Base-by-base conservation (phyloP, 2,113 vertebrate species). In the Bos indicus region DNA sequence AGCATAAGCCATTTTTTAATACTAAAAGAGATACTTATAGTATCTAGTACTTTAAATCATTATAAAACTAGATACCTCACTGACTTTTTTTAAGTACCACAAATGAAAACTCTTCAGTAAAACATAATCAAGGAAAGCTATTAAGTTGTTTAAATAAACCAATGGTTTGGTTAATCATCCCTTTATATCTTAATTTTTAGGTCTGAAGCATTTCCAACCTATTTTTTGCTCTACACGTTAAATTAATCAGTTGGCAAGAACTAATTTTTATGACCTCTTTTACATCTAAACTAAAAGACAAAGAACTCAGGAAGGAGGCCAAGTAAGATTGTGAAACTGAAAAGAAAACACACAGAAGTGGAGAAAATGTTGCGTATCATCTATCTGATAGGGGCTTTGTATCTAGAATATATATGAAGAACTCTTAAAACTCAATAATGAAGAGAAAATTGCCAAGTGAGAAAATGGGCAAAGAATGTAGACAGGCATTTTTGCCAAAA, bases 251-350 rank as follows among this genome's bases (percentile, higher is more conserved):
- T 89, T 91, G 97, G 56, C 83, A 93, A 97, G 91, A 89, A 96
- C 87, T 93, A 67, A 88, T 93, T 97, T 92, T 95, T 95, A 95
- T 95, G 97, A 95, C 88, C 91, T 87, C 90, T 91, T 97, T 97
- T 94, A 96, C 48, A 86, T 78, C 84, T 96, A 92, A 97, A 92
- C 54, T 85, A 94, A 96, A 84, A 93, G 67, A 95, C 57, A 97
- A 97, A 90, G 67, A 97, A 91, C 57, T 71, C 78, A 97, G 91
- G 54, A 95, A 96, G 59, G 96, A 96, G 56, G 87, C 30, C 94
- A 97, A 82, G 40, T 93, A 51, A 77, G n/a, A 95, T 6, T 92
- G n/a, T 91, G 77, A 91, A 81, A 88, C 15, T 80, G 56, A 64
- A 90, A 95, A 90, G 33, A 93, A 96, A 97, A 91, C 11, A 15